Evolutionary conservation across 2,888 invertebrate genomes (phyloP), one percentile per base, ranked within the genome.

Genomic region (Drosophila neotestacea): DNA sequence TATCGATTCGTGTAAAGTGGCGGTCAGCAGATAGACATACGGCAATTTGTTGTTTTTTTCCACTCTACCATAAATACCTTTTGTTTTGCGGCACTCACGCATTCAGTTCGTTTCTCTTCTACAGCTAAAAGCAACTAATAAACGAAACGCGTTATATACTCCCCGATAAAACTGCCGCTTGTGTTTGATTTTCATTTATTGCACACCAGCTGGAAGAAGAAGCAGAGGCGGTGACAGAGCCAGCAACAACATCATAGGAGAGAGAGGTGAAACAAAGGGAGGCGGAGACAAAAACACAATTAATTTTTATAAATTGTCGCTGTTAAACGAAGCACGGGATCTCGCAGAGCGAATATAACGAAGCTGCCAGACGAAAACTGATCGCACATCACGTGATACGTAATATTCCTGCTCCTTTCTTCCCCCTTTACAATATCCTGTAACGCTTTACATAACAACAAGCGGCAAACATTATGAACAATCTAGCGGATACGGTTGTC

Each of bases 401-500:
- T 62, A 44, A 70, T 51, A 58, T 55, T 55, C 9, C 30, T n/a
- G 7, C 32, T 38, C 13, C 16, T 7, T 6, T 27, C 44, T 4
- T 7, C 6, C 4, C 39, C 41, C 13, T 22, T 22, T 22, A 16
- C 28, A 27, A 69, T 48, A 70, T 77, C 76, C 76, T 77, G 69
- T 44, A 47, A 44, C 42, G 77, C 63, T 82, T 82, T 82, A 82
- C 81, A 82, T 82, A 85, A 82, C 79, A 73, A 58, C 54, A 77
- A 66, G 54, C 66, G 42, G 47, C 54, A 50, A 39, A 32, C 44
- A 68, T 10, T 28, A 91, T 92, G 91, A 91, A 90, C 74, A 91
- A 90, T 71, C 79, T 92, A 56, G 88, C 87, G 32, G 92, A 92
- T 73, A 84, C 90, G 11, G 92, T 92, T 28, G 87, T 92, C 27